Evolutionary conservation across 1,140 invertebrate genomes (phyloP), one percentile per base, ranked within the genome.

Genomic region (Archivesica marissinica): DNA sequence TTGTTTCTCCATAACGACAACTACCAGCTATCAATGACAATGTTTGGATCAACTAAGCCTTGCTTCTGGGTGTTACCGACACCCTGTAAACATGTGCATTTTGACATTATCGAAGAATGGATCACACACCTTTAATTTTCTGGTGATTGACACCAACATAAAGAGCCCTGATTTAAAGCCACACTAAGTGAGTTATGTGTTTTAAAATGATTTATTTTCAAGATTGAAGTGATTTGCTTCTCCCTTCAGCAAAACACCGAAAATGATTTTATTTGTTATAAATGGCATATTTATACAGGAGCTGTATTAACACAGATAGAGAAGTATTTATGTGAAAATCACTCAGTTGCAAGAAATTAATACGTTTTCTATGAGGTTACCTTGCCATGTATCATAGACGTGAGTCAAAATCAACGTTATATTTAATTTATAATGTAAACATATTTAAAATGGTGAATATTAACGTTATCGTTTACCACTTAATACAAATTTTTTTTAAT

Each of bases 171-270:
- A 81, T 50, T 54, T 70, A 56, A 56, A 50, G 30, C 38, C 79
- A 59, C 35, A 30, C 50, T 17, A 39, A 56, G 47, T 81, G 66
- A 81, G 64, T 81, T 81, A 81, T 81, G 66, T 81, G 79, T 70
- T 81, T 81, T 81, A 81, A 81, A 80, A 70, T 81, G 64, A 72
- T 72, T 72, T 81, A 81, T 72, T 81, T 79, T n/a, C n/a, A 23
- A 38, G 76, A 61, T 79, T 64, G 38, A 30, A 25, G 4, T 44
- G 41, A 72, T 52, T 20, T 0, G 23, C 50, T 72, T n/a, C n/a
- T 50, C 23, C 68, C n/a, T 47, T 72, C 28, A 72, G 41, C 28
- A 33, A 28, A 72, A 72, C 39, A 33, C 33, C 68, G 68, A 72
- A 47, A 72, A 47, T 72, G 20, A 30, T 72, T 47, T 47, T 72